Base-by-base conservation (phyloP, 1,140 invertebrate genomes). In the Eriosoma lanigerum region DNA sequence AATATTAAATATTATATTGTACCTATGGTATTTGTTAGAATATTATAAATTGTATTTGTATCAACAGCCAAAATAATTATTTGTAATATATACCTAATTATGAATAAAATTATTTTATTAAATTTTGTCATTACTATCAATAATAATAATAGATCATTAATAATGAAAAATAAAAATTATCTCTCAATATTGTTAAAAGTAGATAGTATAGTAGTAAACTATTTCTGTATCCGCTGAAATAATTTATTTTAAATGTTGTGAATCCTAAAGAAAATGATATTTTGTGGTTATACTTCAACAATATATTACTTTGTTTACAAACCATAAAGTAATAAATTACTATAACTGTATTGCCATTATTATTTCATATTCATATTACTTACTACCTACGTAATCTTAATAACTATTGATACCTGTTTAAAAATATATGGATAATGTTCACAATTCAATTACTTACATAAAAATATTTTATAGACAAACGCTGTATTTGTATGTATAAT, bases 231-330 rank as follows among this genome's bases (percentile, higher is more conserved):
- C 3, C 38, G n/a, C 32, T 21, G 60, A 64, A 19, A 64, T 29
- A 66, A 66, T 66, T 44, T 32, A 10, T 64, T 29, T 21, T 21
- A 38, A 8, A 8, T 38, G 8, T 38, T 38, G 32, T 38, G 3
- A 38, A 38, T n/a, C n/a, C 32, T 38, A 38, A 38, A 38, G 66
- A 68, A 68, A 68, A 48, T 68, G 66, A 68, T 68, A 48, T 68
- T 68, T 48, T 68, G 66, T 46, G 66, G 66, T 68, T 9, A 68
- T n/a, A n/a, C n/a, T n/a, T n/a, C n/a, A n/a, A n/a, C 66, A 68
- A 48, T 12, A 48, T 48, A 21, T 26, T n/a, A 32, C 24, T 64
- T 32, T 64, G 64, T 46, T 68, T 68, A 68, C 38, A 48, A 4
- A 48, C 38, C 38, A 26, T 68, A 66, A 21, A 68, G 21, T 68